phyloP scores from a whole-genome alignment of 2,888 invertebrate genomes.

The Meloe dianella region DNA sequence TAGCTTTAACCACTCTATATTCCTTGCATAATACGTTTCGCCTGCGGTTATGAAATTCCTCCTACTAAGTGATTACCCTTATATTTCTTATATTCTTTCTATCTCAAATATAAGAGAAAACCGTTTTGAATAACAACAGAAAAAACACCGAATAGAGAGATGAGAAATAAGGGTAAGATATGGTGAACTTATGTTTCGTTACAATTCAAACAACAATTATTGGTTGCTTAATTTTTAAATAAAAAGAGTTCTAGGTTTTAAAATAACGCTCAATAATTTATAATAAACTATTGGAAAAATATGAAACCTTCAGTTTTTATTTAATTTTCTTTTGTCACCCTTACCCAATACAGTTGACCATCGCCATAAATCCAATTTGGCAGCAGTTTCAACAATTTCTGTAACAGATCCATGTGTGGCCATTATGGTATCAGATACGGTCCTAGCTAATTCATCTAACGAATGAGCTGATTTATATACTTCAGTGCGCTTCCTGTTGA shows the following conservation, averaged over 20 bases:
- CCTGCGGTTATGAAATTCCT: slow-evolving; percentile 33
- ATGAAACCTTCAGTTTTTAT: not conserved
- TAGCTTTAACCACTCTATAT: slow-evolving; percentile 32
- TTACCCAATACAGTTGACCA: slow-evolving; percentile 70
- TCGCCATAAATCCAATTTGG: slow-evolving; percentile 67
- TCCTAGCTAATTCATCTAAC: slow-evolving; percentile 66
- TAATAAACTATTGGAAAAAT: not conserved
- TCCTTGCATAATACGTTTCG: slow-evolving; percentile 41
- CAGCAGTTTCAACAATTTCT: slow-evolving; percentile 60
- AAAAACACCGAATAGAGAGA: not conserved
- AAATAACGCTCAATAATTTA: too few species aligned
- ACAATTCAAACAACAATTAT: not conserved
- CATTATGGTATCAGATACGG: slow-evolving; percentile 48
- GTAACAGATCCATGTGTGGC: slow-evolving; percentile 50
- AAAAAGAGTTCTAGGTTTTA: not conserved
- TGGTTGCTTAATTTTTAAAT: not conserved
- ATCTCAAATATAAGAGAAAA: not conserved
- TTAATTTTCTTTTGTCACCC: slow-evolving; percentile 28
- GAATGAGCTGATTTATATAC: slow-evolving; percentile 66
- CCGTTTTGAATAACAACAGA: slow-evolving; percentile 6
- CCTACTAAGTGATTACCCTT: not conserved
- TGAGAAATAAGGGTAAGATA: not conserved
- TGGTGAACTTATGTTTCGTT: not conserved
- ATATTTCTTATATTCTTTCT: not conserved
- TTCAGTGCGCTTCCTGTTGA: slow-evolving; percentile 64